Evolutionary conservation across 2,113 vertebrate genomes (phyloP), one percentile per base, ranked within the genome.

Genomic region (Cryptomyrus ogoouensis): DNA sequence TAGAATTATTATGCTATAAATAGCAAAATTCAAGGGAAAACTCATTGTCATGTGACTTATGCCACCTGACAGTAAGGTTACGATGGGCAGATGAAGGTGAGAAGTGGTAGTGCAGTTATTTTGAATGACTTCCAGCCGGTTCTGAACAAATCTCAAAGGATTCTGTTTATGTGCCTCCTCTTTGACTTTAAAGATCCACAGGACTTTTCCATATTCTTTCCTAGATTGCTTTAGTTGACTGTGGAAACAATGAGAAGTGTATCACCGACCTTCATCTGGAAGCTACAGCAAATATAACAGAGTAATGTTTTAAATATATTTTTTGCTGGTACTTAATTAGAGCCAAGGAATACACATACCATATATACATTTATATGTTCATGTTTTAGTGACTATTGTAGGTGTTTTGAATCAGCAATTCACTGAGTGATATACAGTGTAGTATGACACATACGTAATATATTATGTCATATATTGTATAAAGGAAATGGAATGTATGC

Each of bases 191-290:
- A 77, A 77, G 74, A 42, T 70, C 10, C 31, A 39, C 3, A 53
- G 3, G 19, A 66, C 17, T 27, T 35, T 46, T 21, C 13, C 66
- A 6, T 21, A 31, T 35, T 89, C 24, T 88, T 5, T 95, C 93
- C 83, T 94, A 99, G 98, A 97, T 99, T 93, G 96, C 97, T 19
- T 96, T 99, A 53, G 97, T 98, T 91, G 97, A 99, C 90, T 99
- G 98, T 94, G 98, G 97, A 91, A 96, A 92, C 52, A 93, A 97
- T 88, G 94, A 96, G 77, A 98, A 93, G 93, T 99, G 98, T 92
- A 95, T 97, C 85, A 95, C 97, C 12, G 97, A 99, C 91, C 96
- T 99, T 58, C 94, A 95, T 44, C 95, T 99, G 90, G 92, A 70
- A 90, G 97, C 96, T 6, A 90, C 93, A 87, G 90, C 96, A 5